These are phyloP conservation scores for Tenualosa ilisha DNA, from an alignment of 2,797 vertebrate species.

Conservation along the genomic window DNA sequence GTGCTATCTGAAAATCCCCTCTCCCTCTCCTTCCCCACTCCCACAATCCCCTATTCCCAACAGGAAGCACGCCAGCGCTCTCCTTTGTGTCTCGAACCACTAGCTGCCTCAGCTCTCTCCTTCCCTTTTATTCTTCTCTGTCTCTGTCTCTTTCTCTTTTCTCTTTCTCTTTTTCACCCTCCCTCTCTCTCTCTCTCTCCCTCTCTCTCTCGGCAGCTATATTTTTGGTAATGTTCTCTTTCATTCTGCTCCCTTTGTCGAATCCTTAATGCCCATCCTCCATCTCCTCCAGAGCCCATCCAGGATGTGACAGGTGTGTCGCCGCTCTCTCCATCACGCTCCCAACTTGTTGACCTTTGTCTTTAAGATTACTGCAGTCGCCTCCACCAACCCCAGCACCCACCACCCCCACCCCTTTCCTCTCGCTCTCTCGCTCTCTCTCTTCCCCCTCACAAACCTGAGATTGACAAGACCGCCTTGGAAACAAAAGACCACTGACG, in stretches of 20 bases:
- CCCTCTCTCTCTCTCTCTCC: neutral
- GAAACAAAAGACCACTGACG: constrained; percentile 65
- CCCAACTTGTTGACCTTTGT: constrained; percentile 74
- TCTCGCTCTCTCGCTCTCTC: neutral
- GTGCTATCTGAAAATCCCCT: constrained; percentile 41
- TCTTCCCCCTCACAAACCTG: constrained; percentile 48
- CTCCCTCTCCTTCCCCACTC: constrained; percentile 44
- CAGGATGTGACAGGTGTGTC: constrained; percentile 73
- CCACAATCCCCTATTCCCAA: constrained; percentile 47
- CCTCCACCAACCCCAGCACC: neutral
- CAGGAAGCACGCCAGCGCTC: constrained; percentile 55
- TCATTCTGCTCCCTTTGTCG: constrained; percentile 49
- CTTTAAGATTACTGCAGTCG: constrained; percentile 65
- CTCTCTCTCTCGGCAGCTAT: constrained; percentile 30
- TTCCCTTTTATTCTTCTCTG: constrained; percentile 42
- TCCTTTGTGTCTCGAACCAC: constrained; percentile 60
- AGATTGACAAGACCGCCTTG: constrained; percentile 65
- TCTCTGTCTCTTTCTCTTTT: constrained; percentile 17
- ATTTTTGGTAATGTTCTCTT: constrained; percentile 53
- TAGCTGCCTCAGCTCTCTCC: constrained; percentile 58
- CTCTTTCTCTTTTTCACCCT: constrained; percentile 20
- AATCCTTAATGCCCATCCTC: constrained; percentile 43
- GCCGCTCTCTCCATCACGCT: constrained; percentile 64
- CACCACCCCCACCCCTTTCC: neutral
- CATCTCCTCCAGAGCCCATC: constrained; percentile 51